Evolutionary conservation across 2,888 invertebrate genomes (phyloP).

Genomic region (Drosophila phalerata): DNA sequence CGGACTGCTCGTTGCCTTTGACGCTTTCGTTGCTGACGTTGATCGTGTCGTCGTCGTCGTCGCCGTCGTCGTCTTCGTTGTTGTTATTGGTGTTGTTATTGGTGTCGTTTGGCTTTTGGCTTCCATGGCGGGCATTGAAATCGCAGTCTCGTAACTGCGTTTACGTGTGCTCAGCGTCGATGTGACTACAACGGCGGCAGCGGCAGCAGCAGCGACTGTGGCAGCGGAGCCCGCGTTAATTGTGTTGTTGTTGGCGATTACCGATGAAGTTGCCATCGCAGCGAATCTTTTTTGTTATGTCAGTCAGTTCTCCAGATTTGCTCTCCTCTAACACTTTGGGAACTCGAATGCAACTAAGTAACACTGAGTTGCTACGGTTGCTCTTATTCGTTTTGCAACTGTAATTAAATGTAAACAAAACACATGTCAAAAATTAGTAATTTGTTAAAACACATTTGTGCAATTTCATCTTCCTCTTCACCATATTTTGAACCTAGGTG

Average conservation of each 20-base stretch:
- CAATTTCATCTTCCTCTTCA: constrained; percentile 7
- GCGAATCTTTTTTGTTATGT: constrained; percentile 62
- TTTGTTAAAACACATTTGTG: constrained; percentile 2
- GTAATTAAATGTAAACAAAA: constrained; percentile 12
- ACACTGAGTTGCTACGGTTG: constrained; percentile 2
- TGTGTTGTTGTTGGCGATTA: constrained; percentile 82
- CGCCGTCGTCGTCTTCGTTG: background rate
- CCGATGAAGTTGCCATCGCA: constrained; percentile 85
- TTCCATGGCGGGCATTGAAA: constrained; percentile 77
- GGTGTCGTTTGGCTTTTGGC: constrained; percentile 46
- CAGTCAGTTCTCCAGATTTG: constrained; percentile 64
- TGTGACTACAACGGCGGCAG: constrained; percentile 53
- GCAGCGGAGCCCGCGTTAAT: constrained; percentile 70
- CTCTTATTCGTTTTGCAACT: constrained; percentile 5
- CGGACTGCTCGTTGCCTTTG: constrained; percentile 16
- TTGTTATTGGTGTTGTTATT: constrained; percentile 5
- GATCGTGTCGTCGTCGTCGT: constrained; percentile 2
- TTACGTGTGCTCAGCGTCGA: constrained; percentile 80
- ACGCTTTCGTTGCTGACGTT: constrained; percentile 23
- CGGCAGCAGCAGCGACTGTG: constrained; percentile 43
- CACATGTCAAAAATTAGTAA: constrained; percentile 11
- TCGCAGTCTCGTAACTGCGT: constrained; percentile 83
- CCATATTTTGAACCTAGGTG: too few relatives aligned
- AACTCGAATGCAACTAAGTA: constrained; percentile 13
- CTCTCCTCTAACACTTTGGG: constrained; percentile 11